These are phyloP conservation scores for Cranoglanis bouderius DNA, from an alignment of 2,113 vertebrate species.

Conservation along the genomic window DNA sequence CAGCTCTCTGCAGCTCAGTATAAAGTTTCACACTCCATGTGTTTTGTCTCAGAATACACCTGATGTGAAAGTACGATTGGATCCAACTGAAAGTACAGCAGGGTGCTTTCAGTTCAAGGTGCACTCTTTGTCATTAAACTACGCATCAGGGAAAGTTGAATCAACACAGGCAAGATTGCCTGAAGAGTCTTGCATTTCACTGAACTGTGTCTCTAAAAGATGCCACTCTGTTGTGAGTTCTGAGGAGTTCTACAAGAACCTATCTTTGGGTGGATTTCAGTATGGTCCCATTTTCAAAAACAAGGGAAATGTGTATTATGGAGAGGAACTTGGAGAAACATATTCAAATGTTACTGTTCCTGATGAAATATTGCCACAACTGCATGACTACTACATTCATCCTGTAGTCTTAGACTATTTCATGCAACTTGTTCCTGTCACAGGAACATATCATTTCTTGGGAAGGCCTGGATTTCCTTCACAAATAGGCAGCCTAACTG, in stretches of 20 bases:
- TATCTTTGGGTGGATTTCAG: conserved; percentile 77
- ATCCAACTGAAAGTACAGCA: conserved; percentile 70
- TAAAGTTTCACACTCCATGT: conserved; percentile 73
- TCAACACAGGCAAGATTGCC: conserved; percentile 53
- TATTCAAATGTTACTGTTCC: conserved; percentile 74
- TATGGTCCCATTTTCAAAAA: conserved; percentile 77
- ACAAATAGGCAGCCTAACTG: conserved; percentile 73
- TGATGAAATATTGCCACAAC: conserved; percentile 62
- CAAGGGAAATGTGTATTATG: conserved; percentile 72
- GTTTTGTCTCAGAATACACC: conserved; percentile 69
- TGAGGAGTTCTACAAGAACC: conserved; percentile 73
- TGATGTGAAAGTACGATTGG: conserved; percentile 73
- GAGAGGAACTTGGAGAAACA: conserved; percentile 79
- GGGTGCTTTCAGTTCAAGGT: conserved; percentile 68
- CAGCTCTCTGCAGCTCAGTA: conserved; percentile 69
- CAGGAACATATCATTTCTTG: conserved; percentile 46
- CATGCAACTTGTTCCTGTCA: conserved; percentile 77
- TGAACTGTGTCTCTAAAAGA: conserved; percentile 73
- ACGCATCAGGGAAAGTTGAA: conserved; percentile 75
- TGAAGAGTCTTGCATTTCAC: conserved; percentile 77
- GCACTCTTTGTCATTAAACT: conserved; percentile 68
- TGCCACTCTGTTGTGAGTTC: conserved; percentile 69
- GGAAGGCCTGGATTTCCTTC: conserved; percentile 76
- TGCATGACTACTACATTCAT: conserved; percentile 79
- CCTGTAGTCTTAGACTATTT: conserved; percentile 84